These are phyloP conservation scores for Cecropterus lyciades DNA, from an alignment of 1,140 invertebrate species.

Conservation along the genomic window DNA sequence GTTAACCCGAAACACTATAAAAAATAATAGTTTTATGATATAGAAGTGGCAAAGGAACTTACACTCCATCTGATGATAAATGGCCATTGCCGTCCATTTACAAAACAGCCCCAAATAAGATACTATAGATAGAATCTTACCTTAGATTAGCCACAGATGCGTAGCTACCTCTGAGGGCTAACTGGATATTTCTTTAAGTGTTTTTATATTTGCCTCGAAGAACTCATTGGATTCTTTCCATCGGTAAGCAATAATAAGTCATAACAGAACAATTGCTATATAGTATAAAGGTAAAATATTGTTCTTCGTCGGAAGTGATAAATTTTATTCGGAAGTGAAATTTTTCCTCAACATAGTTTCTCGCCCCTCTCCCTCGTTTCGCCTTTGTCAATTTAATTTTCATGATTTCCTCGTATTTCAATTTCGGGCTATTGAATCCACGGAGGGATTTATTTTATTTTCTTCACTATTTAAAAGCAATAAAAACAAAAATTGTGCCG, in stretches of 20 bases:
- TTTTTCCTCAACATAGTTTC: slow-evolving; percentile 46
- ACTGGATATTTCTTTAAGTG: no score
- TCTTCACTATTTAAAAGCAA: slow-evolving; percentile 23
- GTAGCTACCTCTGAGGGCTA: no score
- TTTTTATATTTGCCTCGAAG: no score
- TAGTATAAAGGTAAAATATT: slow-evolving; percentile 24
- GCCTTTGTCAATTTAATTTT: slow-evolving; percentile 51
- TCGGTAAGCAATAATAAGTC: neutral
- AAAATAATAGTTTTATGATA: no score
- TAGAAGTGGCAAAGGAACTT: no score
- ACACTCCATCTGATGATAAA: no score
- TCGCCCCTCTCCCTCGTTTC: slow-evolving; percentile 37
- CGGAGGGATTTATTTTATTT: slow-evolving; percentile 34
- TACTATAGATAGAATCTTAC: no score
- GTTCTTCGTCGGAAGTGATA: slow-evolving; percentile 34
- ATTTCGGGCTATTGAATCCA: slow-evolving; percentile 46
- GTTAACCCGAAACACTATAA: no score
- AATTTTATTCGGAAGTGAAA: slow-evolving; percentile 43
- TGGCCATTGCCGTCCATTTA: no score
- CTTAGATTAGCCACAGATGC: no score
- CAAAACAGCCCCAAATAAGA: no score
- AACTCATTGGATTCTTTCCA: no score
- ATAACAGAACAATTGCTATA: neutral
- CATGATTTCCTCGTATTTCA: slow-evolving; percentile 48
- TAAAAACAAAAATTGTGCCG: slow-evolving; percentile 1